These are phyloP conservation scores for Phoxinus dragarum DNA, from an alignment of 2,797 vertebrate genomes.

Conservation along the genomic window DNA sequence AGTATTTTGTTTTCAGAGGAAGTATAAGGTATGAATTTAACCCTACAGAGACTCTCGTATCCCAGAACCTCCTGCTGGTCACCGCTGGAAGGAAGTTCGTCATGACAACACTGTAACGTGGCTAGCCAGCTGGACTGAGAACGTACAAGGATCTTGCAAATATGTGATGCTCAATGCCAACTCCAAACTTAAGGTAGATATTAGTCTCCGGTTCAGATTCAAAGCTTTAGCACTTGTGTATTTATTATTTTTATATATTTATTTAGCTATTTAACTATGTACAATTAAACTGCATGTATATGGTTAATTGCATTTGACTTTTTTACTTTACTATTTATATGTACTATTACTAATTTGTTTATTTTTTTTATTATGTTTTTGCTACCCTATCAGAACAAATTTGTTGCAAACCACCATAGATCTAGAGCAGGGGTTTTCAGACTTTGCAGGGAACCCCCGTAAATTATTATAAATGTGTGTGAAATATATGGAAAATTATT, in stretches of 20 bases:
- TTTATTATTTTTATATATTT: neutral
- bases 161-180: constrained; percentile 86
- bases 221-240: neutral
- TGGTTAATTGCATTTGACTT: too few relatives aligned
- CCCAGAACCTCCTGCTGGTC: constrained; percentile 76
- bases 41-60: constrained; percentile 68
- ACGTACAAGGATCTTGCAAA: constrained; percentile 76
- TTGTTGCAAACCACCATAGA: neutral
- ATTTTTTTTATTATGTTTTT: neutral
- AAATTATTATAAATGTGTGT: neutral
- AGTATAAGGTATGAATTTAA: neutral
- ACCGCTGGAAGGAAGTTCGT: constrained; percentile 77
- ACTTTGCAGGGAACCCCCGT: neutral
- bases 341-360: neutral
- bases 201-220: neutral
- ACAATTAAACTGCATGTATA: neutral
- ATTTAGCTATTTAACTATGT: neutral
- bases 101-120: constrained; percentile 74
- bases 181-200: constrained; percentile 83
- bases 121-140: constrained; percentile 80
- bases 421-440: neutral
- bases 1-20: neutral
- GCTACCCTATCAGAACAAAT: neutral
- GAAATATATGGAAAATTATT: too few relatives aligned
- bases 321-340: neutral